Evolutionary conservation across 37 sponge, comb jelly and placozoan genomes (phyloP).

Genomic region (Ianthella basta): DNA sequence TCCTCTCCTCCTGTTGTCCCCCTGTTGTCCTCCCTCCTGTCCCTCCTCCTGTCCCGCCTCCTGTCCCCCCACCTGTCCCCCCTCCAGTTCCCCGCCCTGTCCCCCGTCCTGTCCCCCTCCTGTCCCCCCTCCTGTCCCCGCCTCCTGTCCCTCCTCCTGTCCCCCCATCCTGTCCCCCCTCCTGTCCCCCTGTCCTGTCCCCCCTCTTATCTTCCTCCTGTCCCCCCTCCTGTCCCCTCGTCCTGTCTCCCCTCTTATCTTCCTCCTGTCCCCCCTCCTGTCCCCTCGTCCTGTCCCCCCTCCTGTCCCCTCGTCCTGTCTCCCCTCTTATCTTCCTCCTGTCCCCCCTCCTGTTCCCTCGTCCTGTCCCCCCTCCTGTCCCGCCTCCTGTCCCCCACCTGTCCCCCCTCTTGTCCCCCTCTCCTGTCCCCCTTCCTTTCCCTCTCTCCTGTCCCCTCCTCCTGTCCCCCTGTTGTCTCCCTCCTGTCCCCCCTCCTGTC

Average conservation of each 20-base stretch:
- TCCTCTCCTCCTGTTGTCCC: no score
- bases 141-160: background rate
- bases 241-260: slow-evolving; percentile 30
- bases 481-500: no score
- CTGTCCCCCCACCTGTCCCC: background rate
- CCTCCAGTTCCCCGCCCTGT: slow-evolving; percentile 19
- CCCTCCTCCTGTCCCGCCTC: background rate
- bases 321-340: no score
- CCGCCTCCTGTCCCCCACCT: no score
- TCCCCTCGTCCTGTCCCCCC: no score
- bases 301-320: no score
- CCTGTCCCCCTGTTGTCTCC: slow-evolving; percentile 32
- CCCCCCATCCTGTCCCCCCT: background rate
- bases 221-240: no score
- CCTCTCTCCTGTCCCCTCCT: background rate
- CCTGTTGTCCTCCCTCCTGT: no score
- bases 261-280: background rate
- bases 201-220: no score
- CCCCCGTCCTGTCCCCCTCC: background rate
- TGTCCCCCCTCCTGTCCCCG: background rate
- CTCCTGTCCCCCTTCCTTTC: background rate
- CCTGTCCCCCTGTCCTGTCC: background rate
- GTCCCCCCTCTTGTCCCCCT: no score
- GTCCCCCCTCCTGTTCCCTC: no score
- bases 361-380: no score